A percentile compares a stretch with the other conserved stretches of the same genome.
phyloP scores from a whole-genome alignment of 2,797 vertebrate genomes.

The Miichthys miiuy region DNA sequence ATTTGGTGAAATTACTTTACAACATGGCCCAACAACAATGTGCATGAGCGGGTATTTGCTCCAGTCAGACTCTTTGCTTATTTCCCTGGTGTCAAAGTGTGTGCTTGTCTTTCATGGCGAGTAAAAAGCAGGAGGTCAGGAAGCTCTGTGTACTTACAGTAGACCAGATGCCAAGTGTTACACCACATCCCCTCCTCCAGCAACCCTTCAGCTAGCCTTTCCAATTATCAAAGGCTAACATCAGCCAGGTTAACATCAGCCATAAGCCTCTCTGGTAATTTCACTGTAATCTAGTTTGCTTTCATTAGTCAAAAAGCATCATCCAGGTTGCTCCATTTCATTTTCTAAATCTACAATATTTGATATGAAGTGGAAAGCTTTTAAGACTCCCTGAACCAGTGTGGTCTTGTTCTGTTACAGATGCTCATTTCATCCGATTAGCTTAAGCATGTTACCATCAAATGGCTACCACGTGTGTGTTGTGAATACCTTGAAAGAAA shows the following conservation, averaged over 20 bases:
- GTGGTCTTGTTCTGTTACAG: conserved; percentile 18
- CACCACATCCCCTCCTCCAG: conserved; percentile 6
- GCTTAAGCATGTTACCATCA: conserved; percentile 12
- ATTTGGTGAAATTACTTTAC: neutral
- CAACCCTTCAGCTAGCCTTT: conserved; percentile 40
- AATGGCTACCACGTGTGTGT: conserved; percentile 3
- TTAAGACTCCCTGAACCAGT: conserved; percentile 25
- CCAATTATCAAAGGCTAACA: conserved; percentile 17
- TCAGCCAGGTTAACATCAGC: conserved; percentile 33
- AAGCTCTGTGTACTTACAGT: conserved; percentile 15
- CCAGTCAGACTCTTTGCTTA: conserved; percentile 53
- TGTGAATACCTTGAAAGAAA: conserved; percentile 37
- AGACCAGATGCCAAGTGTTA: conserved; percentile 46
- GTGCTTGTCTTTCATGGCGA: conserved; percentile 40
- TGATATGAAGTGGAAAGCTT: conserved; percentile 41
- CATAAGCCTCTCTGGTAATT: conserved; percentile 38
- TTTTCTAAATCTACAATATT: conserved; percentile 39
- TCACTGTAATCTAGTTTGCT: conserved; percentile 55
- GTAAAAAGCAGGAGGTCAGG: conserved; percentile 42
- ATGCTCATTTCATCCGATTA: conserved; percentile 54
- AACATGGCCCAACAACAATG: neutral
- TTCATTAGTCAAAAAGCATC: conserved; percentile 50
- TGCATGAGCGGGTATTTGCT: conserved; percentile 73
- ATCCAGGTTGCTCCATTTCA: conserved; percentile 41
- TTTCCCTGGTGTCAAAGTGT: conserved; percentile 53